Conservation (phyloP, 2,113 vertebrate species). For the Circaetus gallicus region DNA sequence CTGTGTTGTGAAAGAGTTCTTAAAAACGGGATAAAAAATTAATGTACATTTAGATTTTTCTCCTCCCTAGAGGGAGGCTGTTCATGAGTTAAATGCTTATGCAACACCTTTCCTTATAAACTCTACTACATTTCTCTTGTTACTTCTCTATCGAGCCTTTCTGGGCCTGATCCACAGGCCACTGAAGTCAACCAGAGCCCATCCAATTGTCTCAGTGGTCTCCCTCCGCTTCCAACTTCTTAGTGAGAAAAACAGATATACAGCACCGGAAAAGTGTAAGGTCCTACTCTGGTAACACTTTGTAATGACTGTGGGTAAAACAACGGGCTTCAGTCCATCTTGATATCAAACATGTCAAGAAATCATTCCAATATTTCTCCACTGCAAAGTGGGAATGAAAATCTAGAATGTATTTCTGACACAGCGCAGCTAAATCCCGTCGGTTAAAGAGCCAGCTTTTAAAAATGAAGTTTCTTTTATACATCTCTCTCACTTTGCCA, state of each 20-base stretch:
- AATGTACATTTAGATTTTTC: background rate
- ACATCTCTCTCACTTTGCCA: background rate
- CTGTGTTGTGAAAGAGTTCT: constrained; percentile 8
- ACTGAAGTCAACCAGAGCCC: background rate
- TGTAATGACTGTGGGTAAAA: background rate
- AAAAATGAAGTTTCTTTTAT: background rate
- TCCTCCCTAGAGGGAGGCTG: background rate
- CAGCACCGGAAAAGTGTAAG: background rate
- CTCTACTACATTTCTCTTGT: background rate
- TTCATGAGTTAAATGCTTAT: constrained; percentile 50
- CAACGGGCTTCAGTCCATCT: background rate
- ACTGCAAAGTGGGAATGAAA: background rate
- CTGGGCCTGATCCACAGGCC: background rate
- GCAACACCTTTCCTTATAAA: constrained; percentile 36
- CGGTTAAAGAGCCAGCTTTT: background rate
- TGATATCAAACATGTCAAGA: background rate
- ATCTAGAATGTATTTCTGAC: background rate
- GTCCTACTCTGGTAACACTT: background rate
- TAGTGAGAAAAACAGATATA: background rate
- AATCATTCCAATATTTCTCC: background rate
- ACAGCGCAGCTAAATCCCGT: background rate
- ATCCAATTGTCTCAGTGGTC: background rate
- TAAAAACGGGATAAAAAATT: constrained; percentile 7
- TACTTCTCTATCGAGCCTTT: background rate
- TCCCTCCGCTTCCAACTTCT: background rate